Conservation (phyloP, 2,113 vertebrate species). For the Pelmatolapia mariae region DNA sequence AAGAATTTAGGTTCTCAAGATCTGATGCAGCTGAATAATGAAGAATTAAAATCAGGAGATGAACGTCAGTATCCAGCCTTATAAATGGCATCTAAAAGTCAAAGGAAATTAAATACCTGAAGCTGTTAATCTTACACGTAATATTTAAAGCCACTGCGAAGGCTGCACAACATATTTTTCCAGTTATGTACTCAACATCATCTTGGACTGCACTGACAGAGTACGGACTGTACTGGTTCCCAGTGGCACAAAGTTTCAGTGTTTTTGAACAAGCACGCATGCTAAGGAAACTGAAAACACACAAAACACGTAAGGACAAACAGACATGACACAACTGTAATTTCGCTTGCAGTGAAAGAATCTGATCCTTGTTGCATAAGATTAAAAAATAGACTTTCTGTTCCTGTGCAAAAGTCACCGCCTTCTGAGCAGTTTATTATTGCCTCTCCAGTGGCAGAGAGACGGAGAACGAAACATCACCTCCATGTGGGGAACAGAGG, state of each 20-base stretch:
- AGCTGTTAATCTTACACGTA: background rate
- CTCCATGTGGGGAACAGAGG: slow-evolving; percentile 27
- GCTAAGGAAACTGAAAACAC: slow-evolving; percentile 37
- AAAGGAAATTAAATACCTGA: background rate
- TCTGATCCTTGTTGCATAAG: slow-evolving; percentile 47
- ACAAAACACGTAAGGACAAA: slow-evolving; percentile 16
- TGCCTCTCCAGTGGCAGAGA: background rate
- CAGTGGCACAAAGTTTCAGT: background rate
- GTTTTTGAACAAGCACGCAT: background rate
- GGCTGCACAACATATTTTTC: background rate
- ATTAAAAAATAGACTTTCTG: slow-evolving; percentile 57
- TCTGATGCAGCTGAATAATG: background rate
- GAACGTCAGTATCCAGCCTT: background rate
- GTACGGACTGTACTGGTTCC: background rate
- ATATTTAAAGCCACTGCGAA: background rate
- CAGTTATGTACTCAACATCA: background rate
- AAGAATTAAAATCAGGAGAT: background rate
- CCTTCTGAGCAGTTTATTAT: slow-evolving; percentile 27
- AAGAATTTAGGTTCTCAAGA: background rate
- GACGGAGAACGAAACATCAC: slow-evolving; percentile 3
- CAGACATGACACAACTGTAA: background rate
- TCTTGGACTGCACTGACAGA: background rate
- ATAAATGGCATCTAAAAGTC: background rate
- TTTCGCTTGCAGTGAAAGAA: slow-evolving; percentile 25
- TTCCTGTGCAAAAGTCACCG: slow-evolving; percentile 46